Evolutionary conservation across 2,888 invertebrate genomes (phyloP).

Genomic region (Brachyptera risi): DNA sequence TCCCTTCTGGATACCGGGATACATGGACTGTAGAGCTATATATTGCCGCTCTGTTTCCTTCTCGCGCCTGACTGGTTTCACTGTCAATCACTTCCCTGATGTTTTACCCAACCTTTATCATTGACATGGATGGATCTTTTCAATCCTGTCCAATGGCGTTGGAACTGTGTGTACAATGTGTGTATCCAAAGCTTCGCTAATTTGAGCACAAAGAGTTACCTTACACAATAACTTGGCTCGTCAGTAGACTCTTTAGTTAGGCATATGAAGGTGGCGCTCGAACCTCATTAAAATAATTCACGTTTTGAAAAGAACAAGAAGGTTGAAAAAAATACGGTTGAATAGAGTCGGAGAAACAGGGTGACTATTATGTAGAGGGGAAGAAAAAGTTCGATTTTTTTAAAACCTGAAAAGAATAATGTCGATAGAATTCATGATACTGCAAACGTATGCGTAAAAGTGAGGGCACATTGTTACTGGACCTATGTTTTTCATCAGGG

Average conservation of each 20-base stretch:
- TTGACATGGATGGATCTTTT: not conserved
- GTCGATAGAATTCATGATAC: too few species aligned
- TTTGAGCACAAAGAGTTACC: not conserved
- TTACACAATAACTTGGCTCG: not conserved
- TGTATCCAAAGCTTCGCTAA: not conserved
- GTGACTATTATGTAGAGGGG: too few species aligned
- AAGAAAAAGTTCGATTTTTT: too few species aligned
- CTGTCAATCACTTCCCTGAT: slow-evolving; percentile 5
- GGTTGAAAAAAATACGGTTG: too few species aligned
- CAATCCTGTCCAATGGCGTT: not conserved
- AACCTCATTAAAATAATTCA: not conserved
- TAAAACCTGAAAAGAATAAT: too few species aligned
- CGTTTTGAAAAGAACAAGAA: too few species aligned
- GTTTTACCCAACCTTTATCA: not conserved
- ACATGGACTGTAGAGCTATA: not conserved
- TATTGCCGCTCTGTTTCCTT: slow-evolving; percentile 15
- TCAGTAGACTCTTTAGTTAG: too few species aligned
- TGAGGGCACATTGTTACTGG: too few species aligned
- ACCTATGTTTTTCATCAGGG: too few species aligned
- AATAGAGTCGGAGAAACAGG: too few species aligned
- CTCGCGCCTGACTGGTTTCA: not conserved
- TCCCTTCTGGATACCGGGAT: not conserved
- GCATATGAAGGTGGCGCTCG: not conserved
- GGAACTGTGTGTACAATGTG: not conserved
- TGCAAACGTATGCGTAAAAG: too few species aligned